Base-by-base conservation (phyloP, 2,888 invertebrate genomes). In the Ditylenchus weischeri region DNA sequence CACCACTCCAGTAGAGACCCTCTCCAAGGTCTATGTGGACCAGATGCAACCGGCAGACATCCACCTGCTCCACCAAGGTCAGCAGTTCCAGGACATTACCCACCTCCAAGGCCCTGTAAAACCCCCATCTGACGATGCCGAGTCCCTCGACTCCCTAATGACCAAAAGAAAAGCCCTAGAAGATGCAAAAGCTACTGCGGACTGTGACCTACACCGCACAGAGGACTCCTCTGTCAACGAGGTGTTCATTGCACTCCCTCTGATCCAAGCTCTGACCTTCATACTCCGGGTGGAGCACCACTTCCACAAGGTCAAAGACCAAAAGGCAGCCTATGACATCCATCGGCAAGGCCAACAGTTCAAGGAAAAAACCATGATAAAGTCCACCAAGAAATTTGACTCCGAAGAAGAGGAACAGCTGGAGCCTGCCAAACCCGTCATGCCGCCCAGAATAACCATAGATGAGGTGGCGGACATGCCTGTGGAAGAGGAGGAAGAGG, bases 161-260 rank as follows among this genome's bases (percentile, higher is more conserved):
- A 43, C 43, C 43, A 43, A 43, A 43, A 43, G 62, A 65, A 49
- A 36, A 62, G 23, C 43, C 57, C 29, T 48, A 60, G 21, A 64
- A 62, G 36, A 64, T 77, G 54, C 76, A 75, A 69, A 72, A 75
- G 57, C 47, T n/a, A 75, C 75, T 58, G 80, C 75, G 8, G 80
- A 81, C 65, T 81, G 81, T 62, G 80, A 81, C 43, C 70, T 81
- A 6, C 71, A 72, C n/a, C 67, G 78, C 54, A 76, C 69, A 18
- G 81, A 81, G 62, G 81, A 81, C 64, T 74, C 75, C 21, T 78
- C 78, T n/a, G 68, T 73, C 15, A 80, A 74, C 69, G 75, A 78
- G 23, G 79, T 69, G 19, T 62, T 74, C 59, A 66, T 76, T 43
- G 75, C 75, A 1, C 64, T 66, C 36, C 57, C 69, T 13, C 51